Base-by-base conservation (phyloP, 2,113 vertebrate species). In the Reinhardtius hippoglossoides region DNA sequence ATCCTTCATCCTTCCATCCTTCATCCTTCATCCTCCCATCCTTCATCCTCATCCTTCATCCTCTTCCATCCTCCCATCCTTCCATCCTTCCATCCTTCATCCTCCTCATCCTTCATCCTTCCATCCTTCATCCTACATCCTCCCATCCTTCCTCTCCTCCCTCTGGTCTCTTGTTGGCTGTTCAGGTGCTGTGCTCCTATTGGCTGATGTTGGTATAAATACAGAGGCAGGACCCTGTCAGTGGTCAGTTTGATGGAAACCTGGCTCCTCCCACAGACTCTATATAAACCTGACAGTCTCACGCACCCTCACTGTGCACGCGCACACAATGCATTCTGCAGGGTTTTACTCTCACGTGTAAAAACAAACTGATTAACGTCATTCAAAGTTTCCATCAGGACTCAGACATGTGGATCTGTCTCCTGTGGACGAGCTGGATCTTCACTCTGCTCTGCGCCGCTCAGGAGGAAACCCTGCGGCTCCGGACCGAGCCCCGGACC, bases 351-450 rank as follows among this genome's bases (percentile, higher is more conserved):
- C 7, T 48, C 44, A 48, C 44, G 44, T 44, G 42, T 44, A 44
- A 44, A 44, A 44, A 13, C 42, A 44, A 44, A 44, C 10, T 5
- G 3, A 48, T 48, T 6, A 48, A 48, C 1, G 6, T 31, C 31
- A 31, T 31, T 31, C 0, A 54, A 52, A 20, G 50, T 54, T 12
- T 3, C 18, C 8, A 20, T 21, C 50, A 9, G 44, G 50, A 20
- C 50, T 54, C 3, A 0, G 26, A 24, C 74, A 85, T 90, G 88
- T 57, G 50, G 57, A 2, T 37, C 6, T 40, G 12, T 48, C 16
- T 85, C 44, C 16, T 79, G 1, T 88, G 88, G 70, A 54, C 58
- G 13, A 5, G 60, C 56, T 70, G 84, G 79, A 59, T 66, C 0
- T 3, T 80, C 0, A 40, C 14, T 9, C 27, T 85, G 0, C 67